Evolutionary conservation across 2,888 invertebrate genomes (phyloP).

Genomic region (Hypolimnas misippus): DNA sequence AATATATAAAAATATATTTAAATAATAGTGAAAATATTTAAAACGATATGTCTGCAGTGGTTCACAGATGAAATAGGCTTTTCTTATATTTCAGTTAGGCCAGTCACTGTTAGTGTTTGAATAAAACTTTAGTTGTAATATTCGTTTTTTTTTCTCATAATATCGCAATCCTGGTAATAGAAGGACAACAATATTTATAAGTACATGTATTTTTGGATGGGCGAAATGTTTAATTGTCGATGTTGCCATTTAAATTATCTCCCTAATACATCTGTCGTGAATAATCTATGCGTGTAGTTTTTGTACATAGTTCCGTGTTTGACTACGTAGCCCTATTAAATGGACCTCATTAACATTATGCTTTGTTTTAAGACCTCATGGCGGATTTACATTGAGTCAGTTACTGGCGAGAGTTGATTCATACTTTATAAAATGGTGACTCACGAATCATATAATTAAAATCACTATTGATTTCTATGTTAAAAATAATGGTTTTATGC

Average conservation of each 20-base stretch:
- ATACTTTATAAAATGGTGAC: too few species aligned
- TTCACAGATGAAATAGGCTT: slow-evolving; percentile 27
- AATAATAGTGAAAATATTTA: neutral
- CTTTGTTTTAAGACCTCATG: slow-evolving; percentile 26
- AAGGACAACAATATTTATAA: slow-evolving; percentile 13
- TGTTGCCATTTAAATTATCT: slow-evolving; percentile 37
- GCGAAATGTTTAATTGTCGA: slow-evolving; percentile 23
- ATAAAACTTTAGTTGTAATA: slow-evolving; percentile 37
- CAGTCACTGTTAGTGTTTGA: slow-evolving; percentile 38
- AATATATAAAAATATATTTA: neutral
- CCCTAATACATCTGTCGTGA: slow-evolving; percentile 5
- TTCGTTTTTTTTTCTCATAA: slow-evolving; percentile 24
- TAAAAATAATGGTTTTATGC: too few species aligned
- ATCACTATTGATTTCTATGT: too few species aligned
- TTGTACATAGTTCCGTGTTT: slow-evolving; percentile 31
- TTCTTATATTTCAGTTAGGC: slow-evolving; percentile 34
- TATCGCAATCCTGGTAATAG: slow-evolving; percentile 16
- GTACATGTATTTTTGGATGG: slow-evolving; percentile 23
- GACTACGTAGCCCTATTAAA: slow-evolving; percentile 18
- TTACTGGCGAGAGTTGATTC: too few species aligned
- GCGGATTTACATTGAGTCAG: neutral
- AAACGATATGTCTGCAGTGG: slow-evolving; percentile 13
- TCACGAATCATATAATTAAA: too few species aligned
- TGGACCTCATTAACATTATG: slow-evolving; percentile 32
- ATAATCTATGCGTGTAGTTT: slow-evolving; percentile 27